Conservation (phyloP, 2,888 invertebrate species). For the Pyrgus malvae region DNA sequence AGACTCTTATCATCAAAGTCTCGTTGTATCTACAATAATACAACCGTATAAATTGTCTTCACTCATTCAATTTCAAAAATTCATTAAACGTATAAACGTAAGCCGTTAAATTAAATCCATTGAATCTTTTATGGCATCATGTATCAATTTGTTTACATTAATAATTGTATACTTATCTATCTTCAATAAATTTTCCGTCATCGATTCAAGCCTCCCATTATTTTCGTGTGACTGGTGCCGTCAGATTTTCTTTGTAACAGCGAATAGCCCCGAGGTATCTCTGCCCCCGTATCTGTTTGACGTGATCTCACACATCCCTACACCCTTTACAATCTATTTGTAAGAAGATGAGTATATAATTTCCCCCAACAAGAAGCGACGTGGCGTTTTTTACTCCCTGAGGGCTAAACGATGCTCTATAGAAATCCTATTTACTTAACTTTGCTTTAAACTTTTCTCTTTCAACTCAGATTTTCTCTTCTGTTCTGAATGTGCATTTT, state of each 20-base stretch:
- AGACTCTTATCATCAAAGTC: no score
- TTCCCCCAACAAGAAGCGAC: constrained; percentile 57
- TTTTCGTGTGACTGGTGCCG: constrained; percentile 46
- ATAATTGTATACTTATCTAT: not conserved
- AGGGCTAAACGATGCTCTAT: constrained; percentile 48
- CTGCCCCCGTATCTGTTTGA: constrained; percentile 54
- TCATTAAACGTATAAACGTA: no score
- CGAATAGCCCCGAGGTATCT: constrained; percentile 50
- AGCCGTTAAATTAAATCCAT: no score
- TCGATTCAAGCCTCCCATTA: constrained; percentile 23
- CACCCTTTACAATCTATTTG: constrained; percentile 73
- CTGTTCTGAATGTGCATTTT: not conserved
- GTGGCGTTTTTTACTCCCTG: constrained; percentile 62
- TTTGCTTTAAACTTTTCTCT: constrained; percentile 15
- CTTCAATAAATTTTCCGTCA: constrained; percentile 2
- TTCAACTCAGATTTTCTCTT: constrained; percentile 1
- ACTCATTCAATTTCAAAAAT: no score
- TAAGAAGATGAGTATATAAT: constrained; percentile 73
- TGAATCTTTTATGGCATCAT: no score
- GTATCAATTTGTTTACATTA: no score
- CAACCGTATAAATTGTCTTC: no score
- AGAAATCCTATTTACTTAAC: constrained; percentile 33
- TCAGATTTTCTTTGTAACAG: constrained; percentile 52
- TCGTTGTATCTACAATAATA: no score
- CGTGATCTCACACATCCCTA: constrained; percentile 53